Base-by-base conservation (phyloP, 2,113 vertebrate species). In the Urocitellus parryii region DNA sequence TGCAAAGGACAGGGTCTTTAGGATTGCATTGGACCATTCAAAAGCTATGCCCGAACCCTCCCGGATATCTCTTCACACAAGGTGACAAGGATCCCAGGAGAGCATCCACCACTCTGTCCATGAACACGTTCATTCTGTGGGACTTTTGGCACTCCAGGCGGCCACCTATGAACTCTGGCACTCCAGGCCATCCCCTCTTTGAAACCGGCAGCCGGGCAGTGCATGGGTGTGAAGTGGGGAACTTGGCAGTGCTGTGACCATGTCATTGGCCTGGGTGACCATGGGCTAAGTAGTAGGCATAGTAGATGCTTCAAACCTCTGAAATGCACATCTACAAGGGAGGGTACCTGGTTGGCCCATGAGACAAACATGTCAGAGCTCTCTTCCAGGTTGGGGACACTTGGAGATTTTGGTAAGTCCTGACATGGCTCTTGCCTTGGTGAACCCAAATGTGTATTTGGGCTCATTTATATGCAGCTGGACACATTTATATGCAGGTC, bases 1-100 rank as follows among this genome's bases (percentile, higher is more conserved):
- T 89, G 45, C 63, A 73, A 92, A 98, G 90, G 88, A 80, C 1
- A 42, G 90, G 88, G 91, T 97, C 98, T 97, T 97, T 14, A 48
- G 90, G 90, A 92, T 91, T 95, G 88, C 22, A n/a, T 81, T 42
- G 73, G 56, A 95, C 74, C 29, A n/a, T 82, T 96, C 84, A 97
- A 96, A 77, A 82, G 78, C 51, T 94, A 7, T 95, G 85, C 67
- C 27, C 51, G 20, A 91, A 53, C 80, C 39, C 70, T 80, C 83
- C 77, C 76, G 68, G 39, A 94, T 97, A 6, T 68, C n/a, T n/a
- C 91, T 72, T 90, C 37, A 34, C 68, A 0, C 39, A 8, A 27
- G 51, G 56, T 4, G 42, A 45, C 82, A 72, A 80, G 39, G 82
- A 56, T 63, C 34, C 32, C 6, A 68, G 29, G 2, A 14, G 32